phyloP scores from a whole-genome alignment of 2,113 vertebrate species.

The Pseudonaja textilis region DNA sequence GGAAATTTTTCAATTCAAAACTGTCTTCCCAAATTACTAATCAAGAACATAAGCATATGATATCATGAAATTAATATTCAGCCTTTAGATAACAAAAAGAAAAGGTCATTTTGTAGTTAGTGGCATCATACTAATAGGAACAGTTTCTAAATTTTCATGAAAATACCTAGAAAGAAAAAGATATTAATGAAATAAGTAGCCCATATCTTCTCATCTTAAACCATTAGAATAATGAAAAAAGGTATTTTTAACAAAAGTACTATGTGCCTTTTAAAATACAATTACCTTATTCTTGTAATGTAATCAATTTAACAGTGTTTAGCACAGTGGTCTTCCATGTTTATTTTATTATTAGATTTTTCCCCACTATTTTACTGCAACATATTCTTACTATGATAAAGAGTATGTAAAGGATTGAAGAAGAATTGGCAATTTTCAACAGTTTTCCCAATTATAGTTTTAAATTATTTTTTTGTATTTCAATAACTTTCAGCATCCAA shows the following conservation, averaged over 20 bases:
- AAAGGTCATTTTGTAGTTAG: neutral
- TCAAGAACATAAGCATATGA: neutral
- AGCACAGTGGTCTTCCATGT: neutral
- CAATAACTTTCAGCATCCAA: neutral
- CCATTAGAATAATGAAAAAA: neutral
- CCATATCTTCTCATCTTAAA: neutral
- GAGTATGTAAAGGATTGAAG: neutral
- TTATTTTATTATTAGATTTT: neutral
- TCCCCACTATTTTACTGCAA: neutral
- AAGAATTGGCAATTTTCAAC: neutral
- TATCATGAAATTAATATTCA: neutral
- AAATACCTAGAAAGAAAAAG: neutral
- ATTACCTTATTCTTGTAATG: neutral
- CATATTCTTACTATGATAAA: neutral
- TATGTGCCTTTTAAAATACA: neutral
- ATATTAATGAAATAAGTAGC: neutral
- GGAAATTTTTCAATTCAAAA: neutral
- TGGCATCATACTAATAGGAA: neutral
- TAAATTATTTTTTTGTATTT: neutral
- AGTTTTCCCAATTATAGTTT: neutral
- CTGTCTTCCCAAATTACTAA: neutral
- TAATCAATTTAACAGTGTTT: neutral
- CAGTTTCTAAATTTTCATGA: neutral
- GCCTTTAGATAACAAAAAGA: neutral
- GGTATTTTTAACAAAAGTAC: neutral